phyloP scores from a whole-genome alignment of 2,888 invertebrate species.

The Helicoverpa assulta region DNA sequence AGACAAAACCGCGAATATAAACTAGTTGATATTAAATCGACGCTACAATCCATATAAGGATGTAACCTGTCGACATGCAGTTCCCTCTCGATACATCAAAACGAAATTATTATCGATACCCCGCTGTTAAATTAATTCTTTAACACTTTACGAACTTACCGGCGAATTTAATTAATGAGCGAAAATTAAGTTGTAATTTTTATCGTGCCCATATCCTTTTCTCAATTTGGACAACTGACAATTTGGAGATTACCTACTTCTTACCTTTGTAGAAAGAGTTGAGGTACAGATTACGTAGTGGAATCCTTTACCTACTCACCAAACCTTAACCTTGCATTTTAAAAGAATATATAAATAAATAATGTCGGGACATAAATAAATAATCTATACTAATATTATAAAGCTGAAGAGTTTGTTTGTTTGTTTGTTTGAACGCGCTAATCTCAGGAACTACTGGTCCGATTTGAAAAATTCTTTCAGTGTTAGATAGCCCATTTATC shows the following conservation, averaged over 20 bases:
- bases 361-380: no score
- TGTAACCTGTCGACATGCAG: not conserved
- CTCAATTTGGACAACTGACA: slow-evolving; percentile 7
- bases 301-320: no score
- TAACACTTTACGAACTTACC: slow-evolving; percentile 14
- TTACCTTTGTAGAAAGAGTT: not conserved
- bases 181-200: slow-evolving; percentile 37
- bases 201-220: slow-evolving; percentile 11
- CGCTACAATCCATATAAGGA: slow-evolving; percentile 15
- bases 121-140: slow-evolving; percentile 17
- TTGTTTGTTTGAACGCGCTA: no score
- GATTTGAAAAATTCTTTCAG: no score
- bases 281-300: no score
- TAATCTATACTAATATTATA: no score
- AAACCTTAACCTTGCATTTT: no score
- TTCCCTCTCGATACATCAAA: slow-evolving; percentile 13
- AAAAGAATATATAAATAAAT: no score
- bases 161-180: slow-evolving; percentile 13
- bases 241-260: not conserved
- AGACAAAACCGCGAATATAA: not conserved
- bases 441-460: no score
- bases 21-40: slow-evolving; percentile 1
- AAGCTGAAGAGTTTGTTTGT: no score
- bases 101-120: slow-evolving; percentile 18
- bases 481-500: no score